Percentiles rank a stretch among this genome's conserved stretches.
Evolutionary conservation across 1,140 invertebrate species (phyloP).

Genomic region (Leptinotarsa texana): DNA sequence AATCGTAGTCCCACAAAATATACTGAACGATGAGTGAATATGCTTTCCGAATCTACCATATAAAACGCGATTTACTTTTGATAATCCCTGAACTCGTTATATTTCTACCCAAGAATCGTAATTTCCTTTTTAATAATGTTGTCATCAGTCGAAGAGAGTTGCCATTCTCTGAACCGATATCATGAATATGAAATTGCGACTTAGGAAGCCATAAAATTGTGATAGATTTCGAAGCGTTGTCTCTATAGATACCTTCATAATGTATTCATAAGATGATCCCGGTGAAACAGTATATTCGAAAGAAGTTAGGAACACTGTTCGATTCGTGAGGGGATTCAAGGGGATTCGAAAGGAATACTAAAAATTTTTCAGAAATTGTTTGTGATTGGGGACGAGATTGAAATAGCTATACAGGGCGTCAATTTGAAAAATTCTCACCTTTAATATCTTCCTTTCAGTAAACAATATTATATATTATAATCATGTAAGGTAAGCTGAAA

Average conservation of each 20-base stretch:
- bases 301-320: neutral
- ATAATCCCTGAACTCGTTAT: neutral
- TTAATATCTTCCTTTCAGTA: too few relatives aligned
- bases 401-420: too few relatives aligned
- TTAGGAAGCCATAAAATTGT: conserved; percentile 6
- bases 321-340: too few relatives aligned
- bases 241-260: conserved; percentile 4
- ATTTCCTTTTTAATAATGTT: conserved; percentile 4
- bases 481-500: too few relatives aligned
- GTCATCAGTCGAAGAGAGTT: neutral
- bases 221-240: conserved; percentile 5
- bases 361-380: too few relatives aligned
- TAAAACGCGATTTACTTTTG: neutral
- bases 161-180: neutral
- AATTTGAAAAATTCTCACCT: too few relatives aligned
- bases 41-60: neutral
- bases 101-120: neutral
- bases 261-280: neutral
- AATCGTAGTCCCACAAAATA: too few relatives aligned
- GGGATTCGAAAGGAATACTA: too few relatives aligned
- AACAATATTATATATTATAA: too few relatives aligned
- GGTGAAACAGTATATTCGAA: conserved; percentile 3
- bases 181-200: conserved; percentile 8
- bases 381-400: too few relatives aligned
- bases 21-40: neutral